phyloP scores from a whole-genome alignment of 2,113 vertebrate genomes.

The Syngnathus typhle region DNA sequence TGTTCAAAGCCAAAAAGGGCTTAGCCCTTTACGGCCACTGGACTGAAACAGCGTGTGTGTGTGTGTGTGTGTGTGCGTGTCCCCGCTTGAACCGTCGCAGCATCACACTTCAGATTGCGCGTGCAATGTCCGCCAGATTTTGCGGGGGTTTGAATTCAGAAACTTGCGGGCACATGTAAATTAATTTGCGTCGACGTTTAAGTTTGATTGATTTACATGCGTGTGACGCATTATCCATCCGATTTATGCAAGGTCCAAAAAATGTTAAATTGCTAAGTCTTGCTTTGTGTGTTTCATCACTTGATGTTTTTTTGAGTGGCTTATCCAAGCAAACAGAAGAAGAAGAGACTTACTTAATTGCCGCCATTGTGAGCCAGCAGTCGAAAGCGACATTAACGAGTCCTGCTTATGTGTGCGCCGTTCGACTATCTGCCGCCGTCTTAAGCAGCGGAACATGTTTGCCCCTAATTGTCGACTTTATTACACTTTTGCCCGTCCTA shows the following conservation, averaged over 20 bases:
- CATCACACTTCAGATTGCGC: neutral
- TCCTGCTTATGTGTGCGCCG: conserved; percentile 45
- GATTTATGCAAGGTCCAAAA: neutral
- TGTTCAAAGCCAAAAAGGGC: conserved; percentile 61
- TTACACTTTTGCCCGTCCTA: conserved; percentile 70
- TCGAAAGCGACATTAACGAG: conserved; percentile 42
- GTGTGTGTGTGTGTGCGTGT: conserved; percentile 15
- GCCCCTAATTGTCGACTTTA: conserved; percentile 77
- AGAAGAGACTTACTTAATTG: conserved; percentile 55
- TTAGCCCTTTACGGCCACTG: conserved; percentile 42
- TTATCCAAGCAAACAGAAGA: conserved; percentile 26
- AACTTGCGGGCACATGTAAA: neutral
- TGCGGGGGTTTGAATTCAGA: neutral
- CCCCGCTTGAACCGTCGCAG: conserved; percentile 25
- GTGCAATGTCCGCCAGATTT: neutral
- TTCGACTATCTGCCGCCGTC: conserved; percentile 56
- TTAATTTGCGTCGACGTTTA: no score
- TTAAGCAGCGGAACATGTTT: conserved; percentile 71
- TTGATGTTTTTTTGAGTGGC: conserved; percentile 36
- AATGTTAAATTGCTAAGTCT: conserved; percentile 55
- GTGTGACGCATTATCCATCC: no score
- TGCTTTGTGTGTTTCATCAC: conserved; percentile 30
- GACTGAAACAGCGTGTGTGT: conserved; percentile 1
- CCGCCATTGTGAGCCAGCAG: conserved; percentile 63
- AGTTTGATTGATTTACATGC: no score